Evolutionary conservation across 2,888 invertebrate species (phyloP), one percentile per base, ranked within the genome.

Genomic region (Caenorhabditis macrosperma): DNA sequence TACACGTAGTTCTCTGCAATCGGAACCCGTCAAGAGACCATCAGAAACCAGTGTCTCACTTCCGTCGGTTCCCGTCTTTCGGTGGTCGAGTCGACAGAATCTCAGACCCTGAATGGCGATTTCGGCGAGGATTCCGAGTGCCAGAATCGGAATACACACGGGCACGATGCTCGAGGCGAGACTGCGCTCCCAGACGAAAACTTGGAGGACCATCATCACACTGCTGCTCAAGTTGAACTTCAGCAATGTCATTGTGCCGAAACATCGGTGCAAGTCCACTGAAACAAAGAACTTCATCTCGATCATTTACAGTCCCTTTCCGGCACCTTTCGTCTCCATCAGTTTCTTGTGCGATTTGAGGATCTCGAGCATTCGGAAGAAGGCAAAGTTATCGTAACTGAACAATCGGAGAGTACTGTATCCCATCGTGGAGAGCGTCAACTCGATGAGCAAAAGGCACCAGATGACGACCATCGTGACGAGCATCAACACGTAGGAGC

Each of bases 191-290:
- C 59, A 74, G 12, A 74, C 64, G 30, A 74, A 74, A 1, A 74
- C 26, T 17, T 50, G 48, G 17, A 74, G 26, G 9, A 59, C 55
- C 22, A 48, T 50, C 64, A 64, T 64, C 50, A 74, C 74, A 35
- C 64, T 59, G 59, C 74, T 74, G 35, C 64, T 64, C 64, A 74
- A 50, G 10, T 48, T 41, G 20, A 64, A 38, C 38, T 74, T 74
- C 64, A 74, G 24, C 1, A 48, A 50, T 28, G 30, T 50, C 74
- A 74, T 59, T 2, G 33, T 64, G 10, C 74, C 74, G 35, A 74
- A 59, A 38, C 74, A 74, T 50, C 66, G 64, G 50, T 74, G 74
- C 48, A 64, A 44, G 15, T 64, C 64, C 20, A 52, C 74, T 74
- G 50, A 35, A 52, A 28, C 24, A 15, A 5, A 33, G 1, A n/a